A percentile compares a stretch with the other conserved stretches of the same genome.
phyloP scores from a whole-genome alignment of 2,113 vertebrate genomes.

The Tragelaphus scriptus region DNA sequence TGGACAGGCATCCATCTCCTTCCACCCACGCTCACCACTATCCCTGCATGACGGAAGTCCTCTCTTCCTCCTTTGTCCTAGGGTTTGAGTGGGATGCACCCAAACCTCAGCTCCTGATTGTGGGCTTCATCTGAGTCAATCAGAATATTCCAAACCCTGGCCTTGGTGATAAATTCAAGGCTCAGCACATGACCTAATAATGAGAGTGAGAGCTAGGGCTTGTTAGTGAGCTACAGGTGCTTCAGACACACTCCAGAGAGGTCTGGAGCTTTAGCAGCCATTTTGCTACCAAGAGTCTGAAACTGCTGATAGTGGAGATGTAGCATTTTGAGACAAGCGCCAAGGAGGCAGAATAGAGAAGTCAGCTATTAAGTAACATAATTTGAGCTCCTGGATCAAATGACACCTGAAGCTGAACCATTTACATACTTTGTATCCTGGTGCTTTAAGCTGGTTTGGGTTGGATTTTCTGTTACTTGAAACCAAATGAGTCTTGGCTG shows the following conservation, averaged over 20 bases:
- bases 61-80: background rate
- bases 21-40: accelerated
- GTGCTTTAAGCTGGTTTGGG: background rate
- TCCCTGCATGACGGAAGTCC: background rate
- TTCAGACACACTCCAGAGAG: background rate
- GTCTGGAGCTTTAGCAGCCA: background rate
- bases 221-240: background rate
- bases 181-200: background rate
- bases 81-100: background rate
- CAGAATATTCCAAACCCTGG: background rate
- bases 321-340: background rate
- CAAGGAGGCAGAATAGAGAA: background rate
- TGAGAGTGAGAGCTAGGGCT: background rate
- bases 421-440: background rate
- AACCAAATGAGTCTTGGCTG: background rate
- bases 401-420: background rate
- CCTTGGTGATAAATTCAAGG: background rate
- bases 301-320: accelerated
- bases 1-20: too few relatives aligned
- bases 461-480: background rate
- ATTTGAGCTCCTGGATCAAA: background rate
- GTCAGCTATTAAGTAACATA: background rate
- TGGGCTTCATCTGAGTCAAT: background rate
- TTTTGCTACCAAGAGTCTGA: background rate
- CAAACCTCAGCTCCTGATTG: background rate